Evolutionary conservation across 2,113 vertebrate genomes (phyloP), one percentile per base, ranked within the genome.

Genomic region (Urocitellus parryii): DNA sequence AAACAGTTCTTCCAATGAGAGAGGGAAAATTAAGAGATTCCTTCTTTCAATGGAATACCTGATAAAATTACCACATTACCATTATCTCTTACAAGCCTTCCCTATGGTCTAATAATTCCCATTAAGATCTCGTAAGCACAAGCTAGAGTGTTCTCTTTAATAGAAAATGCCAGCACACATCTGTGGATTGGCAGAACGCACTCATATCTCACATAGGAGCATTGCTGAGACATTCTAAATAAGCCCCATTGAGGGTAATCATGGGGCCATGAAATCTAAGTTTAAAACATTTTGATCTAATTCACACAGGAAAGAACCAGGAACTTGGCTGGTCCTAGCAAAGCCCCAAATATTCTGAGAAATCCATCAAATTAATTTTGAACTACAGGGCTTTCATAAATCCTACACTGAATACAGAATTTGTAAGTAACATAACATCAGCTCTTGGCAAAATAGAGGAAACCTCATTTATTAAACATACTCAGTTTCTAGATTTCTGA

Each of bases 51-150:
- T 45, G 37, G 56, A 93, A 91, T 68, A 45, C 56, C 74, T 87
- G 16, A 92, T 96, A 91, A 88, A 95, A 93, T 86, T 63, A 93
- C 72, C 29, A 37, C 82, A 90, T 95, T 84, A 77, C 88, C 73
- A 81, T 96, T 80, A 88, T 92, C 87, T 77, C 82, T 92, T 67
- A 42, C 29, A 92, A 94, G 94, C 90, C 45, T 92, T 97, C 93
- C 78, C 90, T 88, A 2, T 51, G 82, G 95, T 56, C 85, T 91
- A 83, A 88, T 94, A 95, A 96, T 82, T 96, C 63, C 79, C 86
- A 91, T 81, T 77, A 94, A 97, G 93, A 63, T 67, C 61, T 88
- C 53, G 58, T 67, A 80, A 92, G 42, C 68, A 92, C 51, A 65
- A 79, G 81, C 29, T 81, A 76, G 94, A 73, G 56, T 65, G 53